These are phyloP conservation scores for Nansenia antarctica DNA, from an alignment of 2,113 vertebrate species.

Conservation along the genomic window DNA sequence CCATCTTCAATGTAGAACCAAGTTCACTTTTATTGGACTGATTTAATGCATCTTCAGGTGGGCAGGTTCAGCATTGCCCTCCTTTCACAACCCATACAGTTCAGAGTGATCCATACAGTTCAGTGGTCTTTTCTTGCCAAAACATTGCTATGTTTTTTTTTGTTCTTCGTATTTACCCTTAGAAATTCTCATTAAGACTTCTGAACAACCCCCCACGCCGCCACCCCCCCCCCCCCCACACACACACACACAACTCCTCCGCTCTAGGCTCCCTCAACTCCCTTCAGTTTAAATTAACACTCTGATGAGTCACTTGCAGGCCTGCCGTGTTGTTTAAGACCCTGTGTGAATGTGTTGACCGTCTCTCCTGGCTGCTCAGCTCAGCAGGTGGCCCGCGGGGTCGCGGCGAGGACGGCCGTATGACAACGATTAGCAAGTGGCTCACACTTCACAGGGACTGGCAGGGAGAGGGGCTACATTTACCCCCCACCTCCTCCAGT, in stretches of 20 bases:
- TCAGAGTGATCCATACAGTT: conserved; percentile 44
- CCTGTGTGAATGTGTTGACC: neutral
- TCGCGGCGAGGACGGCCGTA: neutral
- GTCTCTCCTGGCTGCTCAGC: neutral
- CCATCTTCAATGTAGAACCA: conserved; percentile 54
- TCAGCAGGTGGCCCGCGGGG: neutral
- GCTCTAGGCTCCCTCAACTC: conserved; percentile 7
- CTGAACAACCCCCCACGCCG: neutral
- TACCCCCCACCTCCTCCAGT: no score
- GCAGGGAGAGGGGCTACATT: conserved; percentile 1
- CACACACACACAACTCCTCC: neutral
- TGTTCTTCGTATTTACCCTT: neutral
- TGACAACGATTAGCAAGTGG: conserved; percentile 4
- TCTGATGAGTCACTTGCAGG: neutral
- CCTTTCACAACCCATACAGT: conserved; percentile 45
- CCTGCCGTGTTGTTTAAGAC: conserved; percentile 18
- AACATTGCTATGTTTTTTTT: conserved; percentile 27
- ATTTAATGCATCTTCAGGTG: conserved; percentile 67
- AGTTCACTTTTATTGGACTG: conserved; percentile 78
- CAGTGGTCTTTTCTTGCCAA: conserved; percentile 16
- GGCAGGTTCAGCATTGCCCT: conserved; percentile 50
- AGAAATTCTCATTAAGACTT: conserved; percentile 42
- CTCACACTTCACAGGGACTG: neutral
- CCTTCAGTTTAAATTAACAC: neutral
- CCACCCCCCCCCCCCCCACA: neutral